Base-by-base conservation (phyloP, 2,888 invertebrate genomes). In the Troglohyphantes excavatus region DNA sequence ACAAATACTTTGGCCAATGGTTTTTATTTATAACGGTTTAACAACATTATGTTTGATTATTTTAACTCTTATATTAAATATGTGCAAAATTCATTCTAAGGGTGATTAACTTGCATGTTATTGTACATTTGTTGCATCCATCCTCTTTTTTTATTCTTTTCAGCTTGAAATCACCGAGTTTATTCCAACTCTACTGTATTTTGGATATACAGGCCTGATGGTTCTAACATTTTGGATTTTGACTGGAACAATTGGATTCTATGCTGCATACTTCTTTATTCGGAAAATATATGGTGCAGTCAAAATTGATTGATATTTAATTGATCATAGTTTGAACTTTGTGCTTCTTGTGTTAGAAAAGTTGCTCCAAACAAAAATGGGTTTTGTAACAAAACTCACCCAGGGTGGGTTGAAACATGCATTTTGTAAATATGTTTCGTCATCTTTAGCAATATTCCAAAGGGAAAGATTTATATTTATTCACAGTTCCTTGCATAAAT, bases 261-360 rank as follows among this genome's bases (percentile, higher is more conserved):
- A 98, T 94, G 97, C 99, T 75, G 98, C 98, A 94, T 99, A 99
- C 95, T 98, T 98, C 97, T 99, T 99, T 93, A 98, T 99, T 75
- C 95, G 98, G 93, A 99, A 99, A 94, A 99, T 99, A 93, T 99
- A 99, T 95, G 98, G 98, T 94, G 98, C 98, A 79, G 98, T 98
- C 90, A 98, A 98, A 94, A 98, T 98, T 92, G 98, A 98, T 94
- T 98, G 96, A 95, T 65, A 7, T 17, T 68, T 76, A 21, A 39
- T 61, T 63, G n/a, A 19, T 39, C 11, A 26, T 73, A 61, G 23
- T 13, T 11, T 33, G 3, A 23, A 68, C n/a, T 26, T 26, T n/a
- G n/a, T 23, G 19, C 21, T 61, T 21, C 0, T 76, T 46, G 19
- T 33, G 17, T 43, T 43, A 72, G 46, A 65, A 63, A 29, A 76